Percentiles rank a stretch among this genome's conserved stretches.
Evolutionary conservation across 1,140 invertebrate genomes (phyloP).

Genomic region (Belonocnema kinseyi): DNA sequence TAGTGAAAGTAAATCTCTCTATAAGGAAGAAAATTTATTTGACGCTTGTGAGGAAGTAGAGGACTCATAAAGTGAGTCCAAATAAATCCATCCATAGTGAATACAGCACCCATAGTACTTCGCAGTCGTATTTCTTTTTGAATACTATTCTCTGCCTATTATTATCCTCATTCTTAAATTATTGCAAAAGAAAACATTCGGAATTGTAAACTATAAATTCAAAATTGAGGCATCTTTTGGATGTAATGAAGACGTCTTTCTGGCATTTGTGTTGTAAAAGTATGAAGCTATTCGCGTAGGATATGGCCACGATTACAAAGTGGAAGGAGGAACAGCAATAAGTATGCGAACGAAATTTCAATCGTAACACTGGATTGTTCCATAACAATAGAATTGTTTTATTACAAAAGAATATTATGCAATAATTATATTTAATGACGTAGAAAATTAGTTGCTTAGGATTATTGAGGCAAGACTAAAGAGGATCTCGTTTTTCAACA

Average conservation of each 20-base stretch:
- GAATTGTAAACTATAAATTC: background rate
- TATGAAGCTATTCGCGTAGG: slow-evolving; percentile 20
- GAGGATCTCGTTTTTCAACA: slow-evolving; percentile 21
- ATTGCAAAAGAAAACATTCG: too few species aligned
- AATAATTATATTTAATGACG: slow-evolving; percentile 31
- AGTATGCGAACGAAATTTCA: slow-evolving; percentile 30
- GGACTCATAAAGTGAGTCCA: too few species aligned
- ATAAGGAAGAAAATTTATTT: too few species aligned
- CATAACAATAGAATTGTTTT: slow-evolving; percentile 27
- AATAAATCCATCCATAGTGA: too few species aligned
- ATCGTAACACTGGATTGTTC: slow-evolving; percentile 29
- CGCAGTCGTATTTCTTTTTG: too few species aligned
- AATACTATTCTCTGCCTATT: too few species aligned
- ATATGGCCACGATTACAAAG: slow-evolving; percentile 18
- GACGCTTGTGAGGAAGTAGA: too few species aligned
- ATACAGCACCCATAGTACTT: too few species aligned
- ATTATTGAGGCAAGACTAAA: slow-evolving; percentile 29
- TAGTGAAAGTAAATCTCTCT: too few species aligned
- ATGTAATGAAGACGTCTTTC: slow-evolving; percentile 21
- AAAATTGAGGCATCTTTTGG: slow-evolving; percentile 19
- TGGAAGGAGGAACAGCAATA: slow-evolving; percentile 14
- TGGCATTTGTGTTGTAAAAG: slow-evolving; percentile 11
- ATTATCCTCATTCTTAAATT: too few species aligned
- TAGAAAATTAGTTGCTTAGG: slow-evolving; percentile 27
- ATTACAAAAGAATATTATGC: slow-evolving; percentile 11